phyloP scores from a whole-genome alignment of 2,797 vertebrate genomes.

The Thaleichthys pacificus region DNA sequence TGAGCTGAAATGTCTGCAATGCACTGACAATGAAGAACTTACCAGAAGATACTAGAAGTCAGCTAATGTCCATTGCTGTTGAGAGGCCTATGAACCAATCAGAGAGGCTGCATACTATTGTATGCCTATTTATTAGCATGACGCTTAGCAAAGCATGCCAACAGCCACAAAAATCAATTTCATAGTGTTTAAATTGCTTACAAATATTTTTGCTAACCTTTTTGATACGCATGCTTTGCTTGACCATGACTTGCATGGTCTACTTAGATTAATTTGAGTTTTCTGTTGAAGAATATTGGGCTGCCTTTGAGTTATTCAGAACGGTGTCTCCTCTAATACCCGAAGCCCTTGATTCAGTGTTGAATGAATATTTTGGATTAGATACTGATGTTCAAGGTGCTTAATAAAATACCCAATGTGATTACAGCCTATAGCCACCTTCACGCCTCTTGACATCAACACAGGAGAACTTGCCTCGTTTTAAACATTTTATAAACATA shows the following conservation, averaged over 20 bases:
- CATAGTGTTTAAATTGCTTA: slow-evolving; percentile 2
- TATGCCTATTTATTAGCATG: slow-evolving; percentile 76
- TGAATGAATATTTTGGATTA: not conserved
- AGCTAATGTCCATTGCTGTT: slow-evolving; percentile 24
- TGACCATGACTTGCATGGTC: not conserved
- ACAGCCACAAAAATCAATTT: slow-evolving; percentile 67
- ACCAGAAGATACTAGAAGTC: slow-evolving; percentile 8
- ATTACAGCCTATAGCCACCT: not conserved
- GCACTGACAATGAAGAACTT: slow-evolving; percentile 40
- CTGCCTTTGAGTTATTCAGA: not conserved
- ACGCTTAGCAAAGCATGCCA: slow-evolving; percentile 74
- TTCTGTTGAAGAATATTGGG: not conserved
- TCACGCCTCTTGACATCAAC: too few relatives aligned
- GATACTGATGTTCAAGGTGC: not conserved
- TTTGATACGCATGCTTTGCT: not conserved
- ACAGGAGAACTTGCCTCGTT: not conserved
- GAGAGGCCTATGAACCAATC: slow-evolving; percentile 35
- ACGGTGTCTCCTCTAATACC: not conserved
- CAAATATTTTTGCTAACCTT: not conserved
- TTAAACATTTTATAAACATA: not conserved
- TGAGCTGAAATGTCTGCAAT: slow-evolving; percentile 73
- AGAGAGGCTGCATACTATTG: slow-evolving; percentile 9
- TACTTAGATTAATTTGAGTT: not conserved
- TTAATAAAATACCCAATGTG: not conserved
- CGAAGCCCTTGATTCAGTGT: not conserved